Base-by-base conservation (phyloP, 35 echinoderm and acorn worm genomes). In the Stichopus chloronotus region DNA sequence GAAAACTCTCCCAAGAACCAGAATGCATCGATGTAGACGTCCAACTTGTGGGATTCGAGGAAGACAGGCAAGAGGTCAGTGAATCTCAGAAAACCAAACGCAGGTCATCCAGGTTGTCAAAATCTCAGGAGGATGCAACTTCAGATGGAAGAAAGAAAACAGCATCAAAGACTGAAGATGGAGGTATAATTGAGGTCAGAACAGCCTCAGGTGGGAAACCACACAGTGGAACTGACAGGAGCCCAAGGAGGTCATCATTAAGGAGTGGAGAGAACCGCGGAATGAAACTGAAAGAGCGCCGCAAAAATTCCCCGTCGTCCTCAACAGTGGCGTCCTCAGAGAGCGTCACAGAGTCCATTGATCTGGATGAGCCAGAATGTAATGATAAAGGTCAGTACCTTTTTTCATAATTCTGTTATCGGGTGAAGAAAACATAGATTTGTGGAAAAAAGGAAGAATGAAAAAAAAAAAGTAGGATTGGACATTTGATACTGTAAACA, bases 301-400 rank as follows among this genome's bases (percentile, higher is more conserved):
- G 2, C 11, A 52, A 83, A n/a, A 25, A 14, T 25, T 57, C 24
- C 20, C 69, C 69, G 2, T 83, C 80, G 24, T 5, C 52, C 25
- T 53, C 19, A 6, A 83, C 53, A 57, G 22, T 12, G 17, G 24
- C 25, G 2, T 55, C 55, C 8, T 83, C 80, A 83, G 80, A 57
- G 80, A 83, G 80, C 8, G 11, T 57, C 43, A 83, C 80, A 57
- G 80, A 83, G 19, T 83, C 80, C 23, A 83, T 83, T 17, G 52
- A 83, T 12, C 43, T 83, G 52, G 80, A 83, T 25, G 80, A 83
- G 9, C 80, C 80, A n/a, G 80, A 14, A 14, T 83, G 52, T 83
- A 30, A 21, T 16, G 69, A n/a, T 7, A 21, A 74, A 74, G 69
- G 69, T 74, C 0, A 74, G 69, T 74, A 8, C 22, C 22, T 74